Evolutionary conservation across 2,888 invertebrate genomes (phyloP).

Genomic region (Orchesellides sinensis): DNA sequence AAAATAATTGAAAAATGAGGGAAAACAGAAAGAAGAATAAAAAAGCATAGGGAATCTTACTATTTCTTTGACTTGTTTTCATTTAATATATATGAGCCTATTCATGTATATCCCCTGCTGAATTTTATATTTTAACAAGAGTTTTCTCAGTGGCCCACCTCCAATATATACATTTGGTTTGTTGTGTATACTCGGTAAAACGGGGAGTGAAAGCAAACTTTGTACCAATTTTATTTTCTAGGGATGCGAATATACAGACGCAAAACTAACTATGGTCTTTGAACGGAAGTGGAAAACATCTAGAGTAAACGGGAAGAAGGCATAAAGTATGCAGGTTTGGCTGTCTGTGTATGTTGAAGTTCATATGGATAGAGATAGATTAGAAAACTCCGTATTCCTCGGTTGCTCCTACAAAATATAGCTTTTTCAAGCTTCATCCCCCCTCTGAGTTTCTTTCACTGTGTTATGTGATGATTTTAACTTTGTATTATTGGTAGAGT

Average conservation of each 20-base stretch:
- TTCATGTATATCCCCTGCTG: constrained; percentile 13
- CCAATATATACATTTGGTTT: too few relatives aligned
- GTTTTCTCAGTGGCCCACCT: too few relatives aligned
- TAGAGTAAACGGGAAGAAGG: constrained; percentile 18
- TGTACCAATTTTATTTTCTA: constrained; percentile 25
- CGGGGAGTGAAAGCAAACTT: neutral
- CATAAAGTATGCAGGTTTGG: neutral
- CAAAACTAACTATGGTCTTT: constrained; percentile 10
- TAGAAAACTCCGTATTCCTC: constrained; percentile 10
- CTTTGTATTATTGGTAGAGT: constrained; percentile 44
- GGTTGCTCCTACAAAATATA: too few relatives aligned
- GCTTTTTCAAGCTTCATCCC: neutral
- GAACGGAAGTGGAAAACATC: constrained; percentile 23
- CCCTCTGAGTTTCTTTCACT: neutral
- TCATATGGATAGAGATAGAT: constrained; percentile 6
- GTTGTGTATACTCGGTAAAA: too few relatives aligned
- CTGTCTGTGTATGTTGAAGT: neutral
- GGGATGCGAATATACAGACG: too few relatives aligned
- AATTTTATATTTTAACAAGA: constrained; percentile 1
- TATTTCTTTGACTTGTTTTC: constrained; percentile 34
- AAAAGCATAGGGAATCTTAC: neutral
- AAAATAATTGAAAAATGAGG: constrained; percentile 51
- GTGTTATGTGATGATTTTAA: constrained; percentile 43
- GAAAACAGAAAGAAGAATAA: constrained; percentile 19
- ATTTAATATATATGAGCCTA: constrained; percentile 22